Evolutionary conservation across 2,113 vertebrate species (phyloP).

Genomic region (Protomyctophum bolini): DNA sequence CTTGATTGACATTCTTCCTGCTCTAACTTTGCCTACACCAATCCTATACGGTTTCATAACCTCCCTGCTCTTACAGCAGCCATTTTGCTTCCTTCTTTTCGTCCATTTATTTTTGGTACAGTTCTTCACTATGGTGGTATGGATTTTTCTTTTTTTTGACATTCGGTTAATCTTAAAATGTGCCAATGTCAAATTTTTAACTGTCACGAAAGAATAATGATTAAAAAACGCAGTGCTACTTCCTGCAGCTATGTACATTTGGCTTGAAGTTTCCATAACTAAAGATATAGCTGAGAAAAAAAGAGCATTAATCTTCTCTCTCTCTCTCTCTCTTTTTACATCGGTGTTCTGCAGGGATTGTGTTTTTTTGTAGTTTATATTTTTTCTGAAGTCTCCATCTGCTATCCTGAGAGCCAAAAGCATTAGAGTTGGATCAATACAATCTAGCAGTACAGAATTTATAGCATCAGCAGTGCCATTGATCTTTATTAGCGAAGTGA

Average conservation of each 20-base stretch:
- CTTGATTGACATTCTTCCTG: too few species aligned
- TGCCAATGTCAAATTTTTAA: background rate
- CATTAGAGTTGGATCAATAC: conserved; percentile 75
- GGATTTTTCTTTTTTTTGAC: too few species aligned
- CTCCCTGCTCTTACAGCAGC: too few species aligned
- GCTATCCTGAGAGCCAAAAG: conserved; percentile 67
- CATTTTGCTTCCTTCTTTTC: too few species aligned
- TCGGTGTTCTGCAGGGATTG: background rate
- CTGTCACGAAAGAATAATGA: background rate
- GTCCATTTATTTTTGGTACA: too few species aligned
- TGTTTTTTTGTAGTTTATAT: conserved; percentile 13
- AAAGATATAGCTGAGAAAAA: conserved; percentile 55
- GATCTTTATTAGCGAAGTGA: conserved; percentile 75
- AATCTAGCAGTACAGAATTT: conserved; percentile 76
- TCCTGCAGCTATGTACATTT: conserved; percentile 49
- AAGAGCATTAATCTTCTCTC: conserved; percentile 58
- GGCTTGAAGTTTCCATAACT: conserved; percentile 46
- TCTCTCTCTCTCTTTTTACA: too few species aligned
- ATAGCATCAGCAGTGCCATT: conserved; percentile 76
- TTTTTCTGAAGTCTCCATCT: conserved; percentile 41
- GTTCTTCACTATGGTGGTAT: too few species aligned
- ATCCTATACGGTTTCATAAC: too few species aligned
- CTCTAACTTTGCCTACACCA: too few species aligned
- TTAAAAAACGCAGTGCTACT: background rate
- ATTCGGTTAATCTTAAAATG: conserved; percentile 1